Evolutionary conservation across 1,140 invertebrate species (phyloP).

Genomic region (Trichonephila clavipes): DNA sequence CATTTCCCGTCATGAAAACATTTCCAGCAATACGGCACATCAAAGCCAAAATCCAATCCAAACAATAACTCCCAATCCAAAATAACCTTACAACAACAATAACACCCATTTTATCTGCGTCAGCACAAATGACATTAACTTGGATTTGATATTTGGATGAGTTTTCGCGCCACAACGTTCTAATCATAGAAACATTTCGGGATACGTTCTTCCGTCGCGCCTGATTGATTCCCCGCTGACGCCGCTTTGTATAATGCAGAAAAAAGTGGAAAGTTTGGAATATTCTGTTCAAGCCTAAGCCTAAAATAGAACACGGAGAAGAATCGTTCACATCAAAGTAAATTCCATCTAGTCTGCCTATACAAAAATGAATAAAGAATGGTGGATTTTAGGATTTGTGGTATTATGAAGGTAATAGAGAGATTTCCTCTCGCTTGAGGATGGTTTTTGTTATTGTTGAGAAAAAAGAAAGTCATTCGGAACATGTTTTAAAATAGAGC

Average conservation of each 20-base stretch:
- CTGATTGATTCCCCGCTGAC: constrained; percentile 1
- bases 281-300: neutral
- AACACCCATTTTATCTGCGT: neutral
- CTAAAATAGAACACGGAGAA: neutral
- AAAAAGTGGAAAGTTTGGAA: neutral
- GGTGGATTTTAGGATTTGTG: constrained; percentile 17
- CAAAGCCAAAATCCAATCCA: no score
- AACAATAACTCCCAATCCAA: neutral
- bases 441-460: no score
- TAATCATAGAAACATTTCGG: constrained; percentile 21
- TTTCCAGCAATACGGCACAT: no score
- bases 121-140: neutral
- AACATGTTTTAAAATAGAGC: no score
- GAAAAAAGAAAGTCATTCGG: no score
- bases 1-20: no score
- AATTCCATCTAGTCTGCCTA: neutral
- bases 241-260: neutral
- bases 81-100: neutral
- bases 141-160: neutral
- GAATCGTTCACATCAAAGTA: neutral
- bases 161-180: neutral
- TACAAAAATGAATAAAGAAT: neutral
- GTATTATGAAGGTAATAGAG: constrained; percentile 13
- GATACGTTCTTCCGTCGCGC: neutral
- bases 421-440: neutral